Percentiles rank a stretch among this genome's conserved stretches.
These are phyloP conservation scores for Philopedon plagiatum DNA, from an alignment of 2,888 invertebrate genomes.

Conservation along the genomic window DNA sequence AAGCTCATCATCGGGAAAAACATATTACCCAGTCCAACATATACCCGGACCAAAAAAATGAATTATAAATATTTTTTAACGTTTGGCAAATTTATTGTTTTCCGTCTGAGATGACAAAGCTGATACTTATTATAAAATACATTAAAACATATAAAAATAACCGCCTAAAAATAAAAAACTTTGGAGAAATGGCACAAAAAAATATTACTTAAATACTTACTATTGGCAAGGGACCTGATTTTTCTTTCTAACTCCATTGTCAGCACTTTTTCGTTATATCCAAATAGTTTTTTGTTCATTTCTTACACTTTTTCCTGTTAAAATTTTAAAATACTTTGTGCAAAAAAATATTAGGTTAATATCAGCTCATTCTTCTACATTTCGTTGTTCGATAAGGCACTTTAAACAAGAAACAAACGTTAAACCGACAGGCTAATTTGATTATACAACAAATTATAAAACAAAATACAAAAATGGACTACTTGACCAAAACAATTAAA, in stretches of 20 bases:
- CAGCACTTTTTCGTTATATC: conserved; percentile 20
- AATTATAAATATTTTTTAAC: neutral
- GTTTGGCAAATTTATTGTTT: conserved; percentile 13
- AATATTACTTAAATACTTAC: conserved; percentile 39
- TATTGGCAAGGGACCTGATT: conserved; percentile 40
- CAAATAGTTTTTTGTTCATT: conserved; percentile 21
- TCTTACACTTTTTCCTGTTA: neutral
- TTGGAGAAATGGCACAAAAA: neutral
- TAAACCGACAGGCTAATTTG: neutral
- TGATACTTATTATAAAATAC: conserved; percentile 1
- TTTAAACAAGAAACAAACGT: neutral
- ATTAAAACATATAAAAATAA: conserved; percentile 18
- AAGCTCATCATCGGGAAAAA: neutral
- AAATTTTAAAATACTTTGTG: neutral
- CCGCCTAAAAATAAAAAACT: neutral
- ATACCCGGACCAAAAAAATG: neutral
- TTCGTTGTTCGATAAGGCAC: neutral
- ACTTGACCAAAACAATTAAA: conserved; percentile 19
- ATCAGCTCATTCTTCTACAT: conserved; percentile 2
- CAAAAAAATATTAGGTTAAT: neutral
- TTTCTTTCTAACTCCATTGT: conserved; percentile 45
- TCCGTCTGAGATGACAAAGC: conserved; percentile 1
- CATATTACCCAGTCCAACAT: neutral
- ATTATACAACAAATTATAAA: conserved; percentile 7
- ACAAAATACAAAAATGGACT: conserved; percentile 7